Percentiles rank a stretch among this genome's conserved stretches.
Evolutionary conservation across 2,113 vertebrate genomes (phyloP).

Genomic region (Gila orcuttii): DNA sequence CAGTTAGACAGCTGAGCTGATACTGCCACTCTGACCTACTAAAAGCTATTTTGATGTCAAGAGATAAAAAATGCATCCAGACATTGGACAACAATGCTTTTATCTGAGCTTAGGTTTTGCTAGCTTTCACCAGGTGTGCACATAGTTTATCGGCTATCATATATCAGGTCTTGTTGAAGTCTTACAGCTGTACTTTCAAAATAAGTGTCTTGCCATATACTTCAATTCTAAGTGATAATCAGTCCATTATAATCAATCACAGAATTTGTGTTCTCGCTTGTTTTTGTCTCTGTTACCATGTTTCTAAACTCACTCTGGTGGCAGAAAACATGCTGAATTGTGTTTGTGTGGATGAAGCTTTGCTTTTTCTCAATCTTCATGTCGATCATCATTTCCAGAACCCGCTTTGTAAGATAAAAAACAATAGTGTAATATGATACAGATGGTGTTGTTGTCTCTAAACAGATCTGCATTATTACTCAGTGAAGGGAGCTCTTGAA

Average conservation of each 20-base stretch:
- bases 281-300: neutral
- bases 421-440: neutral
- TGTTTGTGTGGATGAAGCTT: conserved; percentile 26
- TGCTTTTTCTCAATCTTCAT: conserved; percentile 11
- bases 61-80: conserved; percentile 4
- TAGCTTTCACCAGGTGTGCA: neutral
- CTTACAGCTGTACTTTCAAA: neutral
- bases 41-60: conserved; percentile 8
- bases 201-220: neutral
- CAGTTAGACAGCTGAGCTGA: conserved; percentile 64
- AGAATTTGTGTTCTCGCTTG: neutral
- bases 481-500: neutral
- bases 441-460: neutral
- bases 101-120: neutral
- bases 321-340: neutral
- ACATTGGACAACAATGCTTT: neutral
- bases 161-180: neutral
- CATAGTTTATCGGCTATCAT: neutral
- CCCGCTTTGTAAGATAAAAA: neutral
- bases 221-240: neutral
- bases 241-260: neutral
- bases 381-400: neutral
- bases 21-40: conserved; percentile 61
- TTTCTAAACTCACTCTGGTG: neutral
- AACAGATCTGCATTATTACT: no score